Conservation (phyloP, 2,797 vertebrate genomes). For the Enteromius radiatus region DNA sequence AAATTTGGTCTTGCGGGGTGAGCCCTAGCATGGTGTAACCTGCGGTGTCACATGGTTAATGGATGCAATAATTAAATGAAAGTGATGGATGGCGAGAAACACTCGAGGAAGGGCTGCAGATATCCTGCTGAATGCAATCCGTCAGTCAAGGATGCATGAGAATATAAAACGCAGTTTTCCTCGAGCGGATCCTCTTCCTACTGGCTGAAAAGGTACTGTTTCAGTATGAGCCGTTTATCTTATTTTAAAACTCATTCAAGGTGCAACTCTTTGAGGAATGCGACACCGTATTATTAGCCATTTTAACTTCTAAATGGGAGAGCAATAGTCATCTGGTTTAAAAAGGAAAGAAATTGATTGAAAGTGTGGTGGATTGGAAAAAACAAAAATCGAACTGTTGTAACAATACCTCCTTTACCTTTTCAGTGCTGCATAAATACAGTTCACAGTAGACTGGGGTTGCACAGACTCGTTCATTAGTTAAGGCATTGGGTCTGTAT, state of each 20-base stretch:
- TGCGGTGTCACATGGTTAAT: slow-evolving; percentile 43
- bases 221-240: slow-evolving; percentile 4
- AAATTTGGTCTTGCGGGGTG: slow-evolving; percentile 38
- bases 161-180: background rate
- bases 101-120: background rate
- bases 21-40: slow-evolving; percentile 20
- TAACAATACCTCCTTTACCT: background rate
- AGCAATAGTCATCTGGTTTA: background rate
- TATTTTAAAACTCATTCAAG: background rate
- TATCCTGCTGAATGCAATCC: slow-evolving; percentile 17
- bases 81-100: slow-evolving; percentile 37
- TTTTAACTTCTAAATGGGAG: slow-evolving; percentile 7
- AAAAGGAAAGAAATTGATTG: slow-evolving; percentile 15
- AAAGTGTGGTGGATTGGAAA: background rate
- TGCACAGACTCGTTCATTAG: background rate
- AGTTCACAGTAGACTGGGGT: background rate
- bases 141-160: slow-evolving; percentile 14
- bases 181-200: background rate
- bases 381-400: background rate
- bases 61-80: slow-evolving; percentile 50
- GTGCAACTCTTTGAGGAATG: background rate
- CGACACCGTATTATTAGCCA: background rate
- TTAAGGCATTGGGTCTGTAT: background rate
- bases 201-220: background rate
- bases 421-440: background rate